Evolutionary conservation across 2,113 vertebrate species (phyloP).

Genomic region (Phylloscopus trochiloides): DNA sequence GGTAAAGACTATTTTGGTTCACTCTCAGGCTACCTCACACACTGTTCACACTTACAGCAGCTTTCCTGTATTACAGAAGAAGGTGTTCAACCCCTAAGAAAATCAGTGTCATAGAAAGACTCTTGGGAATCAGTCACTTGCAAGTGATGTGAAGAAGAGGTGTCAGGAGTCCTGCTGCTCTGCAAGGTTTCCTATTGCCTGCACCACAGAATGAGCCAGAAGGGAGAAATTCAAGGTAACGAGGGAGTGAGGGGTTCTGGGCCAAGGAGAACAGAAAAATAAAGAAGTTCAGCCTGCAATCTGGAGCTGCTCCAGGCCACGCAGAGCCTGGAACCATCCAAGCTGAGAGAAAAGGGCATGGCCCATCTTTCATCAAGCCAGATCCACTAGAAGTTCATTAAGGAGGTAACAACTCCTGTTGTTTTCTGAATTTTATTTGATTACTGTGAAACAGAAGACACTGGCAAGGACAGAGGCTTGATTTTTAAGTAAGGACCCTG

Average conservation of each 20-base stretch:
- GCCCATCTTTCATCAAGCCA: neutral
- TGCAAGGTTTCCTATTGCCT: neutral
- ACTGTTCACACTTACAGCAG: neutral
- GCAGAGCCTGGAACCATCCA: rapidly evolving
- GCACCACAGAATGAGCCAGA: neutral
- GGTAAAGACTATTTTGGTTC: neutral
- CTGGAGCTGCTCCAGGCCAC: neutral
- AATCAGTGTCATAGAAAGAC: neutral
- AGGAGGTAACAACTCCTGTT: neutral
- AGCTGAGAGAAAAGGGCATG: neutral
- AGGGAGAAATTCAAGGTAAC: neutral
- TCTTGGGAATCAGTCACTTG: neutral
- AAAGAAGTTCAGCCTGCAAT: neutral
- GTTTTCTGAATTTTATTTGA: neutral
- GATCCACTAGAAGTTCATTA: neutral
- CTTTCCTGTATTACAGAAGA: neutral
- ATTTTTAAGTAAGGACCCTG: neutral
- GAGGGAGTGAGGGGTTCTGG: neutral
- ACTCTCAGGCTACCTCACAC: neutral
- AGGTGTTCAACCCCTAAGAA: neutral
- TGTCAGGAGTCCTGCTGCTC: neutral
- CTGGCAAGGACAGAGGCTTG: neutral
- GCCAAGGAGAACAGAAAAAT: neutral
- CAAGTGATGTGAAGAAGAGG: neutral
- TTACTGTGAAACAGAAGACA: conserved; percentile 24